Conservation (phyloP, 2,888 invertebrate species). For the Ommatoiulus sabulosus region DNA sequence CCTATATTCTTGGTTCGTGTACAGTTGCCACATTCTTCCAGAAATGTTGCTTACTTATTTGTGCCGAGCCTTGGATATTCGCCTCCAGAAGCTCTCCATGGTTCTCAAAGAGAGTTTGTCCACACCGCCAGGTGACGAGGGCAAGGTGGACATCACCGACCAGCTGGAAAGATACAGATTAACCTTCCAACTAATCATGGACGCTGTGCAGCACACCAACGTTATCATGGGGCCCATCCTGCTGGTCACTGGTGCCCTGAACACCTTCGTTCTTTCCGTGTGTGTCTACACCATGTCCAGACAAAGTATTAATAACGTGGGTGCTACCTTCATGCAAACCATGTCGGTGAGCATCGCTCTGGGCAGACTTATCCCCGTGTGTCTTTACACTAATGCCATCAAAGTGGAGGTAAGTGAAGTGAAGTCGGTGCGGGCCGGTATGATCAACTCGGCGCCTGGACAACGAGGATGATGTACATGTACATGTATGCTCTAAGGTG, state of each 20-base stretch:
- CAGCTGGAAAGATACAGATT: not conserved
- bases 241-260: not conserved
- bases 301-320: not conserved
- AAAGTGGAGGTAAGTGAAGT: not conserved
- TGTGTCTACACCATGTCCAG: slow-evolving; percentile 2
- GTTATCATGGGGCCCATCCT: not conserved
- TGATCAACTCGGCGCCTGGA: no score
- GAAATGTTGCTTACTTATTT: not conserved
- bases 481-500: no score
- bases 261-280: not conserved
- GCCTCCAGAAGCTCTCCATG: not conserved
- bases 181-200: not conserved
- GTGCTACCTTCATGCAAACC: not conserved
- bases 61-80: not conserved
- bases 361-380: not conserved
- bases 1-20: not conserved
- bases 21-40: not conserved
- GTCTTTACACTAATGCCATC: not conserved
- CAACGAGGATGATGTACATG: no score
- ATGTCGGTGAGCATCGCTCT: not conserved
- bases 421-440: no score
- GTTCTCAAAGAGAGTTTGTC: not conserved
- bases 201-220: not conserved
- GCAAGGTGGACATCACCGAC: not conserved
- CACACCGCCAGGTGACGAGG: not conserved